These are phyloP conservation scores for Brachionus koreanus DNA, from an alignment of 1,140 invertebrate species.

Conservation along the genomic window DNA sequence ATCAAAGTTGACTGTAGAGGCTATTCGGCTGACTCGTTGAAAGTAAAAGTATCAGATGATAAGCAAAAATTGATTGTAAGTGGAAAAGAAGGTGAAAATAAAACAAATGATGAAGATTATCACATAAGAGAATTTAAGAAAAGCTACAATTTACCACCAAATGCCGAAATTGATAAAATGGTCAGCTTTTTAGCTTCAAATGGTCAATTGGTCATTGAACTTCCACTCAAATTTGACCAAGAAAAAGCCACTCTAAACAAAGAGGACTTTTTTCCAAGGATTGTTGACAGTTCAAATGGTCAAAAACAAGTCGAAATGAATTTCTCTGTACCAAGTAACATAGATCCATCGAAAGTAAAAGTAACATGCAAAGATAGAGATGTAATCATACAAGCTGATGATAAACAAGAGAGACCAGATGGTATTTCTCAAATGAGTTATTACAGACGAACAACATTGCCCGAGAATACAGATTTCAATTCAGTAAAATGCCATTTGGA, in stretches of 20 bases:
- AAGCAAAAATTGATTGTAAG: too few relatives aligned
- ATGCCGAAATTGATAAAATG: slow-evolving; percentile 17
- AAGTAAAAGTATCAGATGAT: too few relatives aligned
- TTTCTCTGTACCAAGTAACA: not conserved
- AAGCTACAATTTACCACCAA: not conserved
- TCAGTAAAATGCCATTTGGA: not conserved
- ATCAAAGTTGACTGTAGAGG: not conserved
- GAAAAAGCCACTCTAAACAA: not conserved
- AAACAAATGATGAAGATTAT: slow-evolving; percentile 8
- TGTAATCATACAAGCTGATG: not conserved
- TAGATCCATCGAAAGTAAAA: slow-evolving; percentile 13
- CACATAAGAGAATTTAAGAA: slow-evolving; percentile 16
- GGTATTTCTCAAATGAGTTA: not conserved
- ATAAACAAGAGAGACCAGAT: slow-evolving; percentile 12
- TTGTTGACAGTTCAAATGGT: not conserved
- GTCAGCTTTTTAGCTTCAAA: slow-evolving; percentile 18
- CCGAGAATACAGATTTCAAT: not conserved
- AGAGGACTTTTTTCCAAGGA: not conserved
- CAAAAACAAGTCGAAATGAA: not conserved
- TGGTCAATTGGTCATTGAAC: slow-evolving; percentile 9
- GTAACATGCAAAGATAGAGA: slow-evolving; percentile 7
- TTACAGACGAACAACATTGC: slow-evolving; percentile 12
- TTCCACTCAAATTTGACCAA: slow-evolving; percentile 13
- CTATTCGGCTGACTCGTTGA: too few relatives aligned
- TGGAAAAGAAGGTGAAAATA: slow-evolving; percentile 18